Evolutionary conservation across 1,140 invertebrate genomes (phyloP), one percentile per base, ranked within the genome.

Genomic region (Aricia agestis): DNA sequence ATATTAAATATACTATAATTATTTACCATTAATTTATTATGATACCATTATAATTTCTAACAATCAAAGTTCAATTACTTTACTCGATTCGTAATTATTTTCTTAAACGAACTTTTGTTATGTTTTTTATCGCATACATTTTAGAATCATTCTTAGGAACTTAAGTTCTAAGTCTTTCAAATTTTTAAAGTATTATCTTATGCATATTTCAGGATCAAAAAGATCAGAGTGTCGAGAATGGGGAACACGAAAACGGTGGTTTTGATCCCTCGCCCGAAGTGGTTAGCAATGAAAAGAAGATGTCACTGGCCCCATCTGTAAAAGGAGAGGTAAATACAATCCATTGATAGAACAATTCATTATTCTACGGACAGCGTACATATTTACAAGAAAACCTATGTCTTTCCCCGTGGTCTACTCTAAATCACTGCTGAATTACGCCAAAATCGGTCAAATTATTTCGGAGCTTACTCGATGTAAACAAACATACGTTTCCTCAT

Each of bases 201-300:
- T 61, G 6, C 17, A 36, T 67, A 68, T 69, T 73, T 57, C 68
- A 80, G 76, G 75, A 78, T 32, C 52, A 68, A 45, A 66, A 70
- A 13, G 63, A 70, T 45, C 69, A 68, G 19, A 74, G 70, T 65
- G 67, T 71, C 45, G 78, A 76, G 73, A 74, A 74, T 70, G 78
- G 76, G 5, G 75, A 66, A 42, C 69, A 74, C 7, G 18, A 65
- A 13, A 82, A 82, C 70, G 63, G 66, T 25, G 78, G 66, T 17
- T 82, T 81, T 71, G 78, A 77, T 32, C 65, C 76, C 19, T 68
- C 72, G 10, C 79, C 76, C 1, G 81, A 81, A 76, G 67, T 67
- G 19, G 45, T 59, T 0, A 71, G 76, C 15, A 11, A 59, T 36
- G 52, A 17, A 59, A 69, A 69, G 36, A 69, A 59, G 18, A 61